Evolutionary conservation across 2,797 vertebrate species (phyloP).

Genomic region (Moxostoma hubbsi): DNA sequence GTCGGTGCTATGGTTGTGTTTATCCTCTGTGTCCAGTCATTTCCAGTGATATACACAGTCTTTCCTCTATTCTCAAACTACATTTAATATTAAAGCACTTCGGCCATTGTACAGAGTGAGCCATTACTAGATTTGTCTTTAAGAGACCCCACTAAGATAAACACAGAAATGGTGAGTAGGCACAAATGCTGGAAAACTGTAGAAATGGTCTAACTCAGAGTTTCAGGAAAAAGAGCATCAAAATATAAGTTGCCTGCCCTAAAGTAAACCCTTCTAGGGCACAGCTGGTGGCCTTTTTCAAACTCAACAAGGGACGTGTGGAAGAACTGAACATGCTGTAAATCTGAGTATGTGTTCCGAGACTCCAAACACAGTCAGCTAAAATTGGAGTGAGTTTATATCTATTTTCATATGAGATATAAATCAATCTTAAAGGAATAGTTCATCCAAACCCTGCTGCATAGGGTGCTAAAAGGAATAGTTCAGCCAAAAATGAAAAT

Average conservation of each 20-base stretch:
- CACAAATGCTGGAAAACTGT: constrained; percentile 36
- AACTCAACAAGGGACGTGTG: not conserved
- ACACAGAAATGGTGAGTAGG: constrained; percentile 40
- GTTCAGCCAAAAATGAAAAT: no score
- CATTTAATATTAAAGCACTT: constrained; percentile 74
- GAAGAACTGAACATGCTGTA: constrained; percentile 30
- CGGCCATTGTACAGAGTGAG: constrained; percentile 77
- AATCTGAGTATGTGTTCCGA: constrained; percentile 47
- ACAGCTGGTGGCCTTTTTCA: constrained; percentile 34
- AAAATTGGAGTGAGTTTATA: constrained; percentile 27
- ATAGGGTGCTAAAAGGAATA: no score
- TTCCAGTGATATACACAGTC: constrained; percentile 17
- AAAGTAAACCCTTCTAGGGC: constrained; percentile 26
- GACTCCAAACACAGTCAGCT: constrained; percentile 33
- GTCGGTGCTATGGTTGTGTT: constrained; percentile 29
- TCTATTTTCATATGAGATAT: not conserved
- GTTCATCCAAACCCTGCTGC: no score
- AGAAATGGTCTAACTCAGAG: constrained; percentile 47
- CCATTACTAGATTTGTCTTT: constrained; percentile 74
- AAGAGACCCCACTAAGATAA: constrained; percentile 56
- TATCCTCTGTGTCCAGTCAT: constrained; percentile 65
- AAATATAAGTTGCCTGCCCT: constrained; percentile 36
- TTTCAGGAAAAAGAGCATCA: constrained; percentile 47
- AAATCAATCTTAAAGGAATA: no score
- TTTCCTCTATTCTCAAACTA: constrained; percentile 69